Conservation (phyloP, 2,888 invertebrate species). For the Cantharis rustica region DNA sequence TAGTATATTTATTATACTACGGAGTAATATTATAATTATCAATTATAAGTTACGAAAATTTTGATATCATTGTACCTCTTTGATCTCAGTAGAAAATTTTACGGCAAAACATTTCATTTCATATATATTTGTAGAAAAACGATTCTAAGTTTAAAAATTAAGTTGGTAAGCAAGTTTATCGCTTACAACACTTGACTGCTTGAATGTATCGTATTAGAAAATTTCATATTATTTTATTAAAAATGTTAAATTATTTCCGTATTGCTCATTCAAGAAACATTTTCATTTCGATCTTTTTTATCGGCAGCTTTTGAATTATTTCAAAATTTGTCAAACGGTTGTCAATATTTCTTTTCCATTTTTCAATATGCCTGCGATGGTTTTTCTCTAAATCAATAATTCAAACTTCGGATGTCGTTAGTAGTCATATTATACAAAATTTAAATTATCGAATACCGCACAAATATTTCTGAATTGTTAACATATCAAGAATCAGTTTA, state of each 20-base stretch:
- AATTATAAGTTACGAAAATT: not conserved
- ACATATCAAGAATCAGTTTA: not conserved
- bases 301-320: not conserved
- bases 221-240: not conserved
- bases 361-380: not conserved
- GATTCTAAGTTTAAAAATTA: not conserved
- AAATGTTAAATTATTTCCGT: not conserved
- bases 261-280: not conserved
- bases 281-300: not conserved
- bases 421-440: not conserved
- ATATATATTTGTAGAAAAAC: not conserved
- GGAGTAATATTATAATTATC: not conserved
- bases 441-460: not conserved
- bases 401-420: not conserved
- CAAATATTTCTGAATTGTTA: not conserved
- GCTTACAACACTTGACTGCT: not conserved
- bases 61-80: not conserved
- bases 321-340: not conserved
- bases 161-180: not conserved
- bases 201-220: not conserved
- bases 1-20: no score
- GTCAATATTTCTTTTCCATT: not conserved
- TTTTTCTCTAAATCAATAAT: not conserved
- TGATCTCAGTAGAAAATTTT: not conserved
- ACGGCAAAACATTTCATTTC: not conserved